Conservation (phyloP, 2,797 vertebrate genomes). For the Liasis olivaceus region DNA sequence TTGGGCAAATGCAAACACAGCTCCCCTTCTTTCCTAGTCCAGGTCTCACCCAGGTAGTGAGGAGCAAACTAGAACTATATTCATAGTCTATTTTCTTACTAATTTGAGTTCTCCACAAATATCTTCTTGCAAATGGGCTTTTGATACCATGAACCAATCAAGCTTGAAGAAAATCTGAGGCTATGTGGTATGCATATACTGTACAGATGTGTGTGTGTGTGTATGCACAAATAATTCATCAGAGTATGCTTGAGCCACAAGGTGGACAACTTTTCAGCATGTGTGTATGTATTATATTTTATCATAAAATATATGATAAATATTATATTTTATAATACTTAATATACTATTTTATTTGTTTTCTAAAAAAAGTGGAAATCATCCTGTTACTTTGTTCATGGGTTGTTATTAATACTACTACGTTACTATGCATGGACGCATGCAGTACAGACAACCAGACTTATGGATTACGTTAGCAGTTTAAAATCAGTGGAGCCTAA, state of each 20-base stretch:
- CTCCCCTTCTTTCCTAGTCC: too few species aligned
- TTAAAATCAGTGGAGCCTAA: background rate
- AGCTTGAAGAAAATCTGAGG: too few species aligned
- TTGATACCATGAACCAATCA: too few species aligned
- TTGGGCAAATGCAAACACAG: too few species aligned
- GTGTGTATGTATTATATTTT: background rate
- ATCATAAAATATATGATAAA: background rate
- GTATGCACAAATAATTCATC: background rate
- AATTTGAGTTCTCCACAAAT: too few species aligned
- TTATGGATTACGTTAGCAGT: background rate
- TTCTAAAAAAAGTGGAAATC: background rate
- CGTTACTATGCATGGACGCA: background rate
- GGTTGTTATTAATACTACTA: background rate
- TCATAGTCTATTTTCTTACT: too few species aligned
- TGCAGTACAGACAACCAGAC: background rate
- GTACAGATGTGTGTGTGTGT: too few species aligned
- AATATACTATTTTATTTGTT: background rate
- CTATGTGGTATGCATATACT: too few species aligned
- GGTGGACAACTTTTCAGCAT: background rate
- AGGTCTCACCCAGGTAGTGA: too few species aligned
- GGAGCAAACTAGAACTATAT: too few species aligned
- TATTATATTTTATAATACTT: background rate
- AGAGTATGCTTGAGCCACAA: background rate
- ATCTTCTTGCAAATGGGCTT: too few species aligned
- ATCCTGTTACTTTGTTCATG: background rate